phyloP scores from a whole-genome alignment of 2,797 vertebrate species.

The Xyrichtys novacula region DNA sequence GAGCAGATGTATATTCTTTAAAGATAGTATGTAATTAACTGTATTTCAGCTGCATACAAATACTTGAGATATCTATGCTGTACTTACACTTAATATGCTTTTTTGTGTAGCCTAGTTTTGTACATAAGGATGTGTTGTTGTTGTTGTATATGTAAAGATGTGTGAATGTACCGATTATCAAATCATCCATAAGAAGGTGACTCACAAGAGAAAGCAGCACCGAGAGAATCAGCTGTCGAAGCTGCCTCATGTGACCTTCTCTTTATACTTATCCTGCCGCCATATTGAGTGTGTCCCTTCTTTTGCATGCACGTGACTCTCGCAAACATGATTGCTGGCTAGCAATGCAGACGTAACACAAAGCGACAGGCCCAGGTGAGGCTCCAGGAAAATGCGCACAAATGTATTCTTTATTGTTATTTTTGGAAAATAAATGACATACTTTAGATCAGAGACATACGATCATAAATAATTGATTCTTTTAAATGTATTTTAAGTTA shows the following conservation, averaged over 20 bases:
- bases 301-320: slow-evolving; percentile 57
- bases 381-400: slow-evolving; percentile 45
- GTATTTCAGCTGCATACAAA: slow-evolving; percentile 20
- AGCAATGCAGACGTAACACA: slow-evolving; percentile 57
- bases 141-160: slow-evolving; percentile 60
- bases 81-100: slow-evolving; percentile 8
- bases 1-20: slow-evolving; percentile 15
- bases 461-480: slow-evolving; percentile 60
- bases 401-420: slow-evolving; percentile 39
- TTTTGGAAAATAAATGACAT: slow-evolving; percentile 41
- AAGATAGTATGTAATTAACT: slow-evolving; percentile 27
- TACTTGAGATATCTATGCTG: slow-evolving; percentile 21
- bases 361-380: slow-evolving; percentile 63
- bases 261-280: slow-evolving; percentile 63
- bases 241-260: slow-evolving; percentile 54
- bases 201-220: slow-evolving; percentile 57
- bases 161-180: slow-evolving; percentile 74
- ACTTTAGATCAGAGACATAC: slow-evolving; percentile 34
- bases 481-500: slow-evolving; percentile 60
- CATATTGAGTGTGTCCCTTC: slow-evolving; percentile 66
- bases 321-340: slow-evolving; percentile 42
- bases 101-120: slow-evolving; percentile 25
- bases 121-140: slow-evolving; percentile 52
- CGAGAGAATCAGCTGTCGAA: slow-evolving; percentile 51
- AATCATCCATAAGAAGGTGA: slow-evolving; percentile 75